Conservation (phyloP, 2,888 invertebrate genomes). For the Melanostoma mellinum region DNA sequence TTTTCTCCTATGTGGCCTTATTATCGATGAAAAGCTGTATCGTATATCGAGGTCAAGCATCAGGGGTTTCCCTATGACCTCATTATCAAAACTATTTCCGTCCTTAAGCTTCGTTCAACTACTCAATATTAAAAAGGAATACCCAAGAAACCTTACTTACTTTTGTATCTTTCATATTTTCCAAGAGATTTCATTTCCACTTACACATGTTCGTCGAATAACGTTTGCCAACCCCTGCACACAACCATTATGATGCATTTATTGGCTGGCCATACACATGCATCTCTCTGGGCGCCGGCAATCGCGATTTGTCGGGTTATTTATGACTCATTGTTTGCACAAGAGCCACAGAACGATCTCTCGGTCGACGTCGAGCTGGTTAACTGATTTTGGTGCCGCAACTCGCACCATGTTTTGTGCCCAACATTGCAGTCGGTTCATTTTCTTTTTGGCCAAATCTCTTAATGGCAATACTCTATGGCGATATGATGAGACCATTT, state of each 20-base stretch:
- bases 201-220: conserved; percentile 17
- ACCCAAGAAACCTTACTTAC: no score
- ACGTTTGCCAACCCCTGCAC: conserved; percentile 39
- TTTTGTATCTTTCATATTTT: no score
- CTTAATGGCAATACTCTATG: conserved; percentile 63
- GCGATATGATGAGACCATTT: conserved; percentile 70
- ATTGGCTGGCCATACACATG: conserved; percentile 55
- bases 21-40: no score
- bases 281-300: conserved; percentile 71
- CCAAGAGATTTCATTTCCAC: neutral
- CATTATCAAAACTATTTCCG: no score
- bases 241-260: conserved; percentile 55
- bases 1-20: no score
- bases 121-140: no score
- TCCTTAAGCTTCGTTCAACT: no score
- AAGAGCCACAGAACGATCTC: conserved; percentile 68
- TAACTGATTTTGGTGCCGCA: conserved; percentile 72
- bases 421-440: conserved; percentile 20
- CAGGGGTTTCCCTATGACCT: no score
- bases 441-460: conserved; percentile 37
- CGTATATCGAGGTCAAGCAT: no score
- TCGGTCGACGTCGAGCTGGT: conserved; percentile 36
- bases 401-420: conserved; percentile 58
- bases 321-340: conserved; percentile 73
- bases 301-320: conserved; percentile 72